Conservation (phyloP, 2,113 vertebrate genomes). For the Vombatus ursinus region DNA sequence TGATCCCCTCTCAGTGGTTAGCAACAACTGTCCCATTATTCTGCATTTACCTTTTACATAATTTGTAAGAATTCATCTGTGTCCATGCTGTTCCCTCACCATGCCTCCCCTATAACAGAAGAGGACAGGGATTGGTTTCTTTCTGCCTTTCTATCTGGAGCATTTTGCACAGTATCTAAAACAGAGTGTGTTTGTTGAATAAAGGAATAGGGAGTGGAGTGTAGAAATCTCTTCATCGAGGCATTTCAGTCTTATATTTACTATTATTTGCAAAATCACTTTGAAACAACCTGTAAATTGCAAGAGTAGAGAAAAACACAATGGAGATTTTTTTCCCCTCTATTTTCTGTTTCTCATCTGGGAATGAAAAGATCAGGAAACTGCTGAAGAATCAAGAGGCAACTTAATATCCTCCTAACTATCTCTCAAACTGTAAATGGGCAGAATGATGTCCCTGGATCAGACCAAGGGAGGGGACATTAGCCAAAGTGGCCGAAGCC, state of each 20-base stretch:
- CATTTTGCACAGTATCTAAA: background rate
- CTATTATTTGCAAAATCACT: background rate
- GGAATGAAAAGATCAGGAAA: background rate
- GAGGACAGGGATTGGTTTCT: background rate
- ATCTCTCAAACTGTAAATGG: background rate
- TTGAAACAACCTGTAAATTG: background rate
- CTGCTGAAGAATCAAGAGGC: background rate
- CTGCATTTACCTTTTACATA: background rate
- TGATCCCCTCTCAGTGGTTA: background rate
- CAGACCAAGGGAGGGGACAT: background rate
- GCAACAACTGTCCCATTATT: background rate
- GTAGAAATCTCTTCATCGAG: background rate
- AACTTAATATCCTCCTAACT: background rate
- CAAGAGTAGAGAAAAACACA: background rate
- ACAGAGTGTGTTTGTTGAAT: background rate
- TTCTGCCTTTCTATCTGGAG: background rate
- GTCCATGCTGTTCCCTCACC: background rate
- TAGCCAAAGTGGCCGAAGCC: background rate
- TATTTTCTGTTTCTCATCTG: background rate
- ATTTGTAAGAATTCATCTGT: background rate
- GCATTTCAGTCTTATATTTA: background rate
- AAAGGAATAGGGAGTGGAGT: background rate
- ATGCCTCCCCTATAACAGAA: background rate
- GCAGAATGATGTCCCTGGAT: background rate
- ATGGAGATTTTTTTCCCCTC: background rate